Base-by-base conservation (phyloP, 1,140 invertebrate genomes). In the Cylas formicarius region DNA sequence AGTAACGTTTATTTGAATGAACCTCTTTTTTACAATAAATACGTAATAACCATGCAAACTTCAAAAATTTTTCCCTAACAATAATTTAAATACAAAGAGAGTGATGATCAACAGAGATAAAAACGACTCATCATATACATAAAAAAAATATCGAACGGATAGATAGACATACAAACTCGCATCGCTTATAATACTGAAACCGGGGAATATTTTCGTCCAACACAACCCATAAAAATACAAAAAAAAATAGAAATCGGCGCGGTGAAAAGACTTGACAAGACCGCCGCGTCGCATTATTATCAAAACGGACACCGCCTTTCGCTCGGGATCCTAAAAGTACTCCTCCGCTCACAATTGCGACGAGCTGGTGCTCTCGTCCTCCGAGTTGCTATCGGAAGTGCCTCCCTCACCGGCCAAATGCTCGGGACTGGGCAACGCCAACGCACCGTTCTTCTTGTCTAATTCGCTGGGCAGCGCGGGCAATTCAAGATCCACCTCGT, bases 321-420 rank as follows among this genome's bases (percentile, higher is more conserved):
- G 16, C 26, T 19, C 24, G 23, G 23, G 33, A 42, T 14, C 23
- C 40, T 53, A 56, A 49, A 57, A 55, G 22, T 35, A 48, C 14
- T 47, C 45, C 43, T 60, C 49, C 32, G 57, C 51, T 65, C 59
- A 65, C 44, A 65, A 60, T 40, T 62, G 61, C 9, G 63, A 66
- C 45, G 58, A 63, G n/a, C 59, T 73, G 48, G 68, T 67, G 49
- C 74, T 72, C 52, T 48, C n/a, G 27, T 73, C 73, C 48, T 75
- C 72, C 0, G 72, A 74, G 42, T 73, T 73, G 32, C 71, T 68
- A 29, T 73, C 72, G 3, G 69, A 72, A 9, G 70, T 67, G 50
- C 65, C 64, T 17, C 77, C 74, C 57, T 80, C 78, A 4, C 76
- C 78, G n/a, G 76, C 77, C 4, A 78, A 74, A 52, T 79, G 75